Percentiles rank a stretch among this genome's conserved stretches.
Conservation (phyloP, 1,140 invertebrate genomes). For the Trichonephila clavata region DNA sequence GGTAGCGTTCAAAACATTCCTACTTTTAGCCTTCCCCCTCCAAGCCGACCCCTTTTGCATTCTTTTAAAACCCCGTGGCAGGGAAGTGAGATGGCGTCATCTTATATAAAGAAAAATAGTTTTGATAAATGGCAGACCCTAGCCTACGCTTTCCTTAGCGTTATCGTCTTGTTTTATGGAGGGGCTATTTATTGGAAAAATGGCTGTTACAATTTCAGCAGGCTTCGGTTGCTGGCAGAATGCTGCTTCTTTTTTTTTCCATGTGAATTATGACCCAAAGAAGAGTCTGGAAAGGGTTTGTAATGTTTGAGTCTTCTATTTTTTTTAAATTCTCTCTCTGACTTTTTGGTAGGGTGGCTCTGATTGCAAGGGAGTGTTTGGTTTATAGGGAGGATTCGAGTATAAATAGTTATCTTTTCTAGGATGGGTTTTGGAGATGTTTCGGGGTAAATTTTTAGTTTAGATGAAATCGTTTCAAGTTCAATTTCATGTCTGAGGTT, state of each 20-base stretch:
- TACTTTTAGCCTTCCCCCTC: too few relatives aligned
- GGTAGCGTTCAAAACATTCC: too few relatives aligned
- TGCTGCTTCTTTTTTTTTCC: background rate
- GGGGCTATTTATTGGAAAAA: slow-evolving; percentile 72
- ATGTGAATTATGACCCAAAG: slow-evolving; percentile 50
- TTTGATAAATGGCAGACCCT: slow-evolving; percentile 59
- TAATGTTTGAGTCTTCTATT: background rate
- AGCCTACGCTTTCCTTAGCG: background rate
- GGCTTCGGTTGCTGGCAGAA: slow-evolving; percentile 5
- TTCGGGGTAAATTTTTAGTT: background rate
- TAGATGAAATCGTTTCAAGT: background rate
- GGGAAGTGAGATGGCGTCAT: slow-evolving; percentile 2
- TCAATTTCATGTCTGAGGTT: background rate
- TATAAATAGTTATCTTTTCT: background rate
- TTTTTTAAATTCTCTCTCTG: background rate
- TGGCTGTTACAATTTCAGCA: slow-evolving; percentile 64
- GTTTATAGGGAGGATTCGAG: background rate
- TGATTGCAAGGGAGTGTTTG: background rate
- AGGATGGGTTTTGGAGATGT: background rate
- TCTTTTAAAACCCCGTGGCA: slow-evolving; percentile 34
- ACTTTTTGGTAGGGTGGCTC: background rate
- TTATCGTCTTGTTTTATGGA: slow-evolving; percentile 69
- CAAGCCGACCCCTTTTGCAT: background rate
- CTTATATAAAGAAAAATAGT: slow-evolving; percentile 58
- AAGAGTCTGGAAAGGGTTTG: slow-evolving; percentile 7